Percentiles rank a stretch among this genome's conserved stretches.
These are phyloP conservation scores for Atopsyche davidsoni DNA, from an alignment of 1,140 invertebrate genomes.

Conservation along the genomic window DNA sequence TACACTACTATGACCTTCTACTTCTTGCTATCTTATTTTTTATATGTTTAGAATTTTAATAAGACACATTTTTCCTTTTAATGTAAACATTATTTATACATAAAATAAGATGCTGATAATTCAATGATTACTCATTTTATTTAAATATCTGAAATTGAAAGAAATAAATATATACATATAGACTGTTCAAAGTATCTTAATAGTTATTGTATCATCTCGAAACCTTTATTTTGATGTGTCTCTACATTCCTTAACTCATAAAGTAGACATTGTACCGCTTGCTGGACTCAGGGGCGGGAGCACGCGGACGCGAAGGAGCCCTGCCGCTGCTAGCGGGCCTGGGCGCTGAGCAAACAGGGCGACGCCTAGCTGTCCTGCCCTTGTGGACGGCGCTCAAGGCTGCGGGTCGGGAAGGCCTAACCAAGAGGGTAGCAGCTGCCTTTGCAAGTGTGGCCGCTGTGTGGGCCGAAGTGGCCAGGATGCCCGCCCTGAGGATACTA, in stretches of 20 bases:
- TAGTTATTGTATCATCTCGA: no score
- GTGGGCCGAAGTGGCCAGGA: constrained; percentile 64
- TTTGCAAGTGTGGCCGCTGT: constrained; percentile 71
- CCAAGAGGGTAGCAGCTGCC: constrained; percentile 63
- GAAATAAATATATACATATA: no score
- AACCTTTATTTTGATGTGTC: no score
- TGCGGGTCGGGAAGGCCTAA: constrained; percentile 69
- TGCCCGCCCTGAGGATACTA: constrained; percentile 65
- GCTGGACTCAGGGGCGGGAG: constrained; percentile 34
- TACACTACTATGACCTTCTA: no score
- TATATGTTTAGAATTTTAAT: no score
- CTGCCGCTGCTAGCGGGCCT: constrained; percentile 68
- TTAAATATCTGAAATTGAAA: no score
- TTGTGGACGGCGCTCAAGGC: constrained; percentile 76
- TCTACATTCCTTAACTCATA: constrained; percentile 39
- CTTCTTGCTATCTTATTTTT: no score
- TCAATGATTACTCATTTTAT: background rate
- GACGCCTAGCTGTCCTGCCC: constrained; percentile 70
- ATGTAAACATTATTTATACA: no score
- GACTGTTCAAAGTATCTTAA: no score
- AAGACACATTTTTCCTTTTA: no score
- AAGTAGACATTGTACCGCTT: constrained; percentile 52
- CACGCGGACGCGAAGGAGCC: constrained; percentile 56
- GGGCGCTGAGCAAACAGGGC: constrained; percentile 45
- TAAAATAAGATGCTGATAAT: no score